Base-by-base conservation (phyloP, 1,140 invertebrate genomes). In the Acyrthosiphon pisum region DNA sequence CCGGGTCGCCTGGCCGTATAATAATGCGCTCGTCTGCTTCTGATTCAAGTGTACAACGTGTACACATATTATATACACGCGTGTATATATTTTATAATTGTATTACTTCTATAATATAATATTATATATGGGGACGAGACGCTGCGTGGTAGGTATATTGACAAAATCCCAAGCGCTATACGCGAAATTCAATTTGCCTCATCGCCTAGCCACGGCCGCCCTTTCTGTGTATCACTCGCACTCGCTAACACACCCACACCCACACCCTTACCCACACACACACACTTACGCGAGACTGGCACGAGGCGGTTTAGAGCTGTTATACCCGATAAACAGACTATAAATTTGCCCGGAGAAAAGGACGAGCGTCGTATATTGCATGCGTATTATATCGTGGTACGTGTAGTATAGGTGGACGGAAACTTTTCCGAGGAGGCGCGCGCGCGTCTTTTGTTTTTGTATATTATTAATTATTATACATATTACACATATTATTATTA, bases 291-390 rank as follows among this genome's bases (percentile, higher is more conserved):
- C 23, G 0, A 14, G n/a, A 84, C 41, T 22, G 60, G 18, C 76
- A 8, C 76, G 30, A 76, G 41, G 23, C 23, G 83, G 83, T 84
- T 41, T 44, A 44, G 83, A 44, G 30, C 48, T 88, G 46, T 50
- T 88, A 88, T 46, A 50, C 86, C n/a, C 44, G 46, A 88, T 88
- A 50, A 88, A 88, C 86, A 88, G 30, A 88, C 37, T 35, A 88
- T 88, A 50, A 88, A 88, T 88, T 50, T 50, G 22, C 86, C 18
- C 11, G 6, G 84, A n/a, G 26, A 48, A 87, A 87, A 86, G 41
- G 83, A 86, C 81, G 83, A 30, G 30, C 60, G 60, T n/a, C 60
- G 60, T 76, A 68, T 68, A 81, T 22, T 83, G 81, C 35, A 81
- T 18, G 6, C 68, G 68, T 35, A n/a, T 76, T 76, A 76, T 35